Evolutionary conservation across 2,113 vertebrate genomes (phyloP).

Genomic region (Zapus hudsonius): DNA sequence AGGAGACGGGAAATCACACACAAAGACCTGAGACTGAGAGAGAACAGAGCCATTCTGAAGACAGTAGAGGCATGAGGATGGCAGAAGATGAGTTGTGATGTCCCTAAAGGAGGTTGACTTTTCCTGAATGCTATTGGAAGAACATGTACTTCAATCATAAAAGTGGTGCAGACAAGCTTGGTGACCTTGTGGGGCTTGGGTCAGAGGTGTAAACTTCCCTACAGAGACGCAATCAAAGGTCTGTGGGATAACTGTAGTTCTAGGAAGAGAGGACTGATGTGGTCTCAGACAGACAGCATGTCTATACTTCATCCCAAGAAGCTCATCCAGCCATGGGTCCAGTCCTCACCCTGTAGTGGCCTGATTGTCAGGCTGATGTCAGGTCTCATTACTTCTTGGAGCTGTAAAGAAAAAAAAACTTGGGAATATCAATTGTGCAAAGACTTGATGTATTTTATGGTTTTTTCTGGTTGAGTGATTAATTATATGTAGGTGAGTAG

Average conservation of each 20-base stretch:
- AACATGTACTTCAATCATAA: background rate
- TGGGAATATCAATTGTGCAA: background rate
- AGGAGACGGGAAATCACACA: background rate
- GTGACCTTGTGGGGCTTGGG: background rate
- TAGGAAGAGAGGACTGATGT: background rate
- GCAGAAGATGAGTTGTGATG: background rate
- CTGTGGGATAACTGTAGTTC: background rate
- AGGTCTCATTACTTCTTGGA: background rate
- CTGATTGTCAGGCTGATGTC: no score
- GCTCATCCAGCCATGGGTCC: background rate
- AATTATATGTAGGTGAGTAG: background rate
- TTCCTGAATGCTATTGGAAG: background rate
- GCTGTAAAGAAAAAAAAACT: background rate
- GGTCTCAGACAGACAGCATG: rapidly evolving
- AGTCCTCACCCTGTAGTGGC: background rate
- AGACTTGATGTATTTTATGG: background rate
- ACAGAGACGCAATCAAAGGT: background rate
- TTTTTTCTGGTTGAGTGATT: background rate
- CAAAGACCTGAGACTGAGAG: background rate
- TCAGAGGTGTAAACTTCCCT: background rate
- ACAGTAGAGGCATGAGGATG: background rate
- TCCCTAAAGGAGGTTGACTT: background rate
- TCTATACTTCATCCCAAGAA: background rate
- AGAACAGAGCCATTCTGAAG: rapidly evolving
- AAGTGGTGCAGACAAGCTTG: background rate